Percentiles rank a stretch among this genome's conserved stretches.
Conservation (phyloP, 2,113 vertebrate species). For the Phalacrocorax pelagicus region DNA sequence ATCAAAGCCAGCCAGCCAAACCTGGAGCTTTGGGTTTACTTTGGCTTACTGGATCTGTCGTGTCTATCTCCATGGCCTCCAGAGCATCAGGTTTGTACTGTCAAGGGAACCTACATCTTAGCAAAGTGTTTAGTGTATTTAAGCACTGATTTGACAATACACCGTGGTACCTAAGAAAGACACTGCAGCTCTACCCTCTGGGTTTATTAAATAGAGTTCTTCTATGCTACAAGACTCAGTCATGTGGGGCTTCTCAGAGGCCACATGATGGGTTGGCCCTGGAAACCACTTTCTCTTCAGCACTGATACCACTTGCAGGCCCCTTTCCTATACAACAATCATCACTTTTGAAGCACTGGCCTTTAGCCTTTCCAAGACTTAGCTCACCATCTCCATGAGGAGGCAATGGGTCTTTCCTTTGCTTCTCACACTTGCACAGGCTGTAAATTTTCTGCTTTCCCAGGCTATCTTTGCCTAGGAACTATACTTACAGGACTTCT, state of each 20-base stretch:
- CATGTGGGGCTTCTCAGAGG: neutral
- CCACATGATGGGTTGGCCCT: neutral
- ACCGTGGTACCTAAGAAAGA: neutral
- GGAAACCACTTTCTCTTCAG: neutral
- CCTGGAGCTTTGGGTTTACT: neutral
- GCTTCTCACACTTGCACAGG: neutral
- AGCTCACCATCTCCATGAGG: accelerated
- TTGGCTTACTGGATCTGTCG: neutral
- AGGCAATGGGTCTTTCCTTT: neutral
- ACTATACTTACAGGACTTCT: neutral
- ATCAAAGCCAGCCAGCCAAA: neutral
- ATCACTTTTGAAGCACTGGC: neutral
- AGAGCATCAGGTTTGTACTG: neutral
- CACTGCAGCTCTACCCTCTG: neutral
- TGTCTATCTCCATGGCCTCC: neutral
- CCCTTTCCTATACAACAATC: neutral
- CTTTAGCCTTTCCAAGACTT: neutral
- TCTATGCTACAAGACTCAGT: neutral
- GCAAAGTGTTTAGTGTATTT: neutral
- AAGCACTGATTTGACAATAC: neutral
- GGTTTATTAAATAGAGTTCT: neutral
- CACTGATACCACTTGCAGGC: neutral
- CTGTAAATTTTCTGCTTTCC: neutral
- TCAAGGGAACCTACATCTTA: neutral
- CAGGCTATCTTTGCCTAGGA: neutral